Evolutionary conservation across 2,888 invertebrate species (phyloP), one percentile per base, ranked within the genome.

Genomic region (Cenopis cana): DNA sequence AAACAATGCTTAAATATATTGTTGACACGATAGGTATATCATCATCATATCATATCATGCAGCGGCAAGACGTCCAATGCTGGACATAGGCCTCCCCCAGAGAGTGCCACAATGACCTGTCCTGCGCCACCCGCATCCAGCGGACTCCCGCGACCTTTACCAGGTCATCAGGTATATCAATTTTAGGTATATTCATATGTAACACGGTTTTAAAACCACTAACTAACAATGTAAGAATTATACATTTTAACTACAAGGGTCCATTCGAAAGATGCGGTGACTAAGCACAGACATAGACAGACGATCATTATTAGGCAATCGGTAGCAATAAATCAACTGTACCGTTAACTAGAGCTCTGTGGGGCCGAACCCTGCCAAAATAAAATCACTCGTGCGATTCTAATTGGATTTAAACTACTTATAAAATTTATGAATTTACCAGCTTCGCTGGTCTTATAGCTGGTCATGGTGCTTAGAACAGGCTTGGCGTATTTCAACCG

Each of bases 301-400:
- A 59, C 54, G 65, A 70, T 52, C 62, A 33, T 36, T 64, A 64
- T 70, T 70, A 54, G 41, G 65, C 59, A 65, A 70, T 70, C 55
- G 64, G 52, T 52, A 49, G 56, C 56, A 41, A 69, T 69, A 65
- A 59, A 59, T 69, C 52, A 70, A 65, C 69, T 20, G 49, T 59
- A 46, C 59, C 54, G 52, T 52, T 50, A 65, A 65, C 38, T 55
- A 69, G 36, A 62, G 33, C 36, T 4, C 36, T 9, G 17, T 36
- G 62, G 4, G 62, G 20, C 38, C 38, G 38, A 38, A 36, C 9
- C 33, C 36, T 52, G 62, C 38, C 38, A 38, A 54, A 64, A 38
- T 12, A 38, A 18, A 57, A 38, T 9, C n/a, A 24, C 33, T 14
- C 52, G 36, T 36, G 20, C 14, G n/a, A 52, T 20, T 55, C 6